phyloP scores from a whole-genome alignment of 2,888 invertebrate genomes.

The Acanthosepion lycidas region DNA sequence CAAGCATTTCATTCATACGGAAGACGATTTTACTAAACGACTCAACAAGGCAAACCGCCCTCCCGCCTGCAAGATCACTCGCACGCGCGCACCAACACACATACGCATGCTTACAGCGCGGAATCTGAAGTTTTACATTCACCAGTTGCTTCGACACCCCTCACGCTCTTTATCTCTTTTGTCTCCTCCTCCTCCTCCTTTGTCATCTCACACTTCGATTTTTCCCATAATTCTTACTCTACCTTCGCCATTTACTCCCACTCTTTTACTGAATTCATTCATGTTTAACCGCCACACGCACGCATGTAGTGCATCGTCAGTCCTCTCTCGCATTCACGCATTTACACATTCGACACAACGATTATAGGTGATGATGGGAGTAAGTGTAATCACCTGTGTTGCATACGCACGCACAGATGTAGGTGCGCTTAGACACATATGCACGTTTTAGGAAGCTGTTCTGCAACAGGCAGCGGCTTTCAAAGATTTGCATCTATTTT shows the following conservation, averaged over 20 bases:
- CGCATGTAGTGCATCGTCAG: not conserved
- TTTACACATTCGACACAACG: not conserved
- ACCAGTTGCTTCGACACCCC: not conserved
- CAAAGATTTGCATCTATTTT: slow-evolving; percentile 2
- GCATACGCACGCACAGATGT: not conserved
- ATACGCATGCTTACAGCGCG: not conserved
- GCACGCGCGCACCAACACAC: not conserved
- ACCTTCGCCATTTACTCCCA: not conserved
- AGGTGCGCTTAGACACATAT: not conserved
- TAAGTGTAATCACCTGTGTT: not conserved
- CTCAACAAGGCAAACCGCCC: not conserved
- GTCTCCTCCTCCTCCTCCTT: not conserved
- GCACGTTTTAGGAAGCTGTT: not conserved
- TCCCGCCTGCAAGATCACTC: not conserved
- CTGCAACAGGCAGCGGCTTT: not conserved
- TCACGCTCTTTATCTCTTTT: not conserved
- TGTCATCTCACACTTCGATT: not conserved
- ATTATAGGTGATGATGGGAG: not conserved
- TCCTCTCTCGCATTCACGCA: not conserved
- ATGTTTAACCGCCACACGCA: not conserved
- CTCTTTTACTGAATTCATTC: not conserved
- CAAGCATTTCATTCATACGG: not conserved
- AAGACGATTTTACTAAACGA: not conserved
- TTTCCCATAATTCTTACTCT: not conserved
- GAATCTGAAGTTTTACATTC: not conserved